Evolutionary conservation across 2,888 invertebrate species (phyloP).

Genomic region (Trypoxylon attenuatum): DNA sequence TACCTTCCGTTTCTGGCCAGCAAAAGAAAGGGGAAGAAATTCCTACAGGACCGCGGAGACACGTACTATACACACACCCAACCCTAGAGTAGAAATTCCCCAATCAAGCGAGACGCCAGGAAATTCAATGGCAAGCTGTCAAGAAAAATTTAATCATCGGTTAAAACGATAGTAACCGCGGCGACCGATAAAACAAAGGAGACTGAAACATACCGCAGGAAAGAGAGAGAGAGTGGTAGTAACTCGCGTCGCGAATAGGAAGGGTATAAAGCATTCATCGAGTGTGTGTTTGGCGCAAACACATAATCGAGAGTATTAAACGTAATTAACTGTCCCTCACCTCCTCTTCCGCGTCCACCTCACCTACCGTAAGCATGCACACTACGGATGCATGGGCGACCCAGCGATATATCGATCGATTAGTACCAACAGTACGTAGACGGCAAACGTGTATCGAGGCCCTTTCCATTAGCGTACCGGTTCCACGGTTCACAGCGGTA

Average conservation of each 20-base stretch:
- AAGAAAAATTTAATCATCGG: constrained; percentile 1
- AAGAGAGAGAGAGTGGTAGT: too few species aligned
- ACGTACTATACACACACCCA: too few species aligned
- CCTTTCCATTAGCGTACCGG: constrained; percentile 68
- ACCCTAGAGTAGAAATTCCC: too few species aligned
- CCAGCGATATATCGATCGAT: constrained; percentile 70
- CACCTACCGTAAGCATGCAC: constrained; percentile 57
- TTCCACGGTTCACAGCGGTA: too few species aligned
- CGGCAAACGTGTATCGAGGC: constrained; percentile 58
- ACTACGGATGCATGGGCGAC: constrained; percentile 43
- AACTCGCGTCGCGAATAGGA: constrained; percentile 28
- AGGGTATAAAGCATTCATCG: constrained; percentile 50
- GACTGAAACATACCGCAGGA: constrained; percentile 15
- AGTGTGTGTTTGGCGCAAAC: constrained; percentile 66
- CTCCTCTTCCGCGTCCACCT: too few species aligned
- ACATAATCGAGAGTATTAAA: constrained; percentile 71
- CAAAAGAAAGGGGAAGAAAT: too few species aligned
- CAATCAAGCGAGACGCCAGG: neutral
- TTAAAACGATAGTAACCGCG: constrained; percentile 1
- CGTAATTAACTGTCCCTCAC: constrained; percentile 68
- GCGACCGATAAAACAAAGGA: constrained; percentile 1
- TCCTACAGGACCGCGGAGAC: too few species aligned
- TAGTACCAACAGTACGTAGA: constrained; percentile 44
- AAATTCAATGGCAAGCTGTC: neutral
- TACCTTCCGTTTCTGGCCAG: too few species aligned